Conservation (phyloP, 2,888 invertebrate genomes). For the Sialis fuliginosa region DNA sequence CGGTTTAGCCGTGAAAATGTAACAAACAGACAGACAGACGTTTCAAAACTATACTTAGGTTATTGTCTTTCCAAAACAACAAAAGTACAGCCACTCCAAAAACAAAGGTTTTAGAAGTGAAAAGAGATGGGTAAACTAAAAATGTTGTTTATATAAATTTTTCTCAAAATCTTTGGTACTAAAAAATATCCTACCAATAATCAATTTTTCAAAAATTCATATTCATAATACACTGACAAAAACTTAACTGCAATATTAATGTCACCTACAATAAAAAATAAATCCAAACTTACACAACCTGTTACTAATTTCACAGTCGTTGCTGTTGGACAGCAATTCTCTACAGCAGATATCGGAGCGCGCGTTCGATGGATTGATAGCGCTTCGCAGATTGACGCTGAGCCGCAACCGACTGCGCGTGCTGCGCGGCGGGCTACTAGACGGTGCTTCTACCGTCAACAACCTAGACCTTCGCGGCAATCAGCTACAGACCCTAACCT, state of each 20-base stretch:
- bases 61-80: too few relatives aligned
- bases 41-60: too few relatives aligned
- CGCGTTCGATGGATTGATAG: slow-evolving; percentile 58
- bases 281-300: background rate
- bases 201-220: background rate
- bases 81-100: too few relatives aligned
- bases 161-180: too few relatives aligned
- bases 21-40: too few relatives aligned
- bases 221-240: background rate
- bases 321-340: slow-evolving; percentile 25
- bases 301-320: slow-evolving; percentile 15
- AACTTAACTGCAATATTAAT: background rate
- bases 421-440: slow-evolving; percentile 52
- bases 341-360: slow-evolving; percentile 52
- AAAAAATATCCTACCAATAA: too few relatives aligned
- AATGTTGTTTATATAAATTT: too few relatives aligned
- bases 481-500: slow-evolving; percentile 55
- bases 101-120: too few relatives aligned
- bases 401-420: slow-evolving; percentile 58
- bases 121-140: too few relatives aligned
- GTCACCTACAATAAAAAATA: background rate
- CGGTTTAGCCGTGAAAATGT: too few relatives aligned
- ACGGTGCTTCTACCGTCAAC: slow-evolving; percentile 51
- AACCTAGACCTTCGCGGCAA: slow-evolving; percentile 64
- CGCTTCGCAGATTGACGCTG: slow-evolving; percentile 50